Evolutionary conservation across 1,140 invertebrate species (phyloP), one percentile per base, ranked within the genome.

Genomic region (Latrodectus geometricus): DNA sequence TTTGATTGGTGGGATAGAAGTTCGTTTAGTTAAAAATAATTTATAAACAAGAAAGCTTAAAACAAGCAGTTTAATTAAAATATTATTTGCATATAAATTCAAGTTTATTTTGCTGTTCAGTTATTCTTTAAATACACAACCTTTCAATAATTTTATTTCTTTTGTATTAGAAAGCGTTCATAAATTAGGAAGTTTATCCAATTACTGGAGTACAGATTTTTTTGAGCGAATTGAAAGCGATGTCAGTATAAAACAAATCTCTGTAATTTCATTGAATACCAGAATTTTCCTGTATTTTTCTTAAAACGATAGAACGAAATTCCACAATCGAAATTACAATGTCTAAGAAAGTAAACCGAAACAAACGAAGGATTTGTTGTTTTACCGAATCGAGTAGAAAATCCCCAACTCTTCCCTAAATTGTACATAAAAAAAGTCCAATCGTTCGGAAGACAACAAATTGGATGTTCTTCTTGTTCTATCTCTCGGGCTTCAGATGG

Each of bases 361-460:
- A 61, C 54, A 61, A 61, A 61, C 54, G 54, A 61, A 61, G 54
- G 54, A 61, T 61, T 61, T 61, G 54, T 61, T 61, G 54, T 61
- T 61, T 61, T 61, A 61, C 54, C 17, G 54, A 61, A 61, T 61
- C 17, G 54, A 61, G 54, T 61, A 61, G 54, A 61, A 61, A 61
- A 11, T 61, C 17, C 11, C 17, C 54, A 11, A 61, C 54, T 61
- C 54, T 61, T 17, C 3, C 54, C 11, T n/a, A 61, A 61, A 61
- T 61, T 61, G 54, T 61, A 61, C 54, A 61, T 61, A 61, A 61
- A 61, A 56, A 17, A 11, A 61, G 17, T 61, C 54, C 54, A 61
- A 61, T 61, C 54, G 54, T 17, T 61, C 17, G 54, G 54, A 61
- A 61, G 54, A 61, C 17, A 17, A 11, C 54, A 61, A 61, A 61